Percentiles rank a stretch among this genome's conserved stretches.
These are phyloP conservation scores for Callyntrura sp. DNA, from an alignment of 2,888 invertebrate genomes.

Conservation along the genomic window DNA sequence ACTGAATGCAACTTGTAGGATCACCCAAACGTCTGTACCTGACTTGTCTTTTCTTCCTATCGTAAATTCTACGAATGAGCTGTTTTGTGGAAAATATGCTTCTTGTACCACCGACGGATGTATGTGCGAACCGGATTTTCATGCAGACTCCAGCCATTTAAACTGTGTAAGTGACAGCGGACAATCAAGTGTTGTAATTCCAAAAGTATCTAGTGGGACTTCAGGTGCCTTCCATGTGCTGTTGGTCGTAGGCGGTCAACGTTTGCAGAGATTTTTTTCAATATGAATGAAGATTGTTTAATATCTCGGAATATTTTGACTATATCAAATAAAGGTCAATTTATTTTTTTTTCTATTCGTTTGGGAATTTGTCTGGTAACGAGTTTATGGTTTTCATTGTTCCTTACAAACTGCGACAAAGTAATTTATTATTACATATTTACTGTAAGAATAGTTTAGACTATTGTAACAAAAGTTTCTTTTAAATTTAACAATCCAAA, in stretches of 20 bases:
- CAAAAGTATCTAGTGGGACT: no score
- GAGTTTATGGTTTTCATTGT: conserved; percentile 24
- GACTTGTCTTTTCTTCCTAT: conserved; percentile 53
- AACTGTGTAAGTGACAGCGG: conserved; percentile 46
- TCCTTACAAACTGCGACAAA: conserved; percentile 23
- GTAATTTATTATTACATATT: conserved; percentile 2
- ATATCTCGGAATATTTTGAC: neutral
- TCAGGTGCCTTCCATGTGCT: no score
- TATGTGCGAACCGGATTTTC: neutral
- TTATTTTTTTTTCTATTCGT: conserved; percentile 45
- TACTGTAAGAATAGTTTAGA: neutral
- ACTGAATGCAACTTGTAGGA: conserved; percentile 50
- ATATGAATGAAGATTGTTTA: neutral
- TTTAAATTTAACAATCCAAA: no score
- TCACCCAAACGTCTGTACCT: neutral
- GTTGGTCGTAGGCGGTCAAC: no score
- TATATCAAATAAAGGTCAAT: conserved; percentile 37
- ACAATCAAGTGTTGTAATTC: neutral
- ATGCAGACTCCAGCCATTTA: conserved; percentile 29
- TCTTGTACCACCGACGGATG: conserved; percentile 43
- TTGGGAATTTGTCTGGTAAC: conserved; percentile 37
- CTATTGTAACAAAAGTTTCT: no score
- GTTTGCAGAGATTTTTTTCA: no score
- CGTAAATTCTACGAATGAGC: conserved; percentile 12
- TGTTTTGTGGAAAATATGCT: conserved; percentile 66